Conservation (phyloP, 2,888 invertebrate species). For the Rambutsinella grinnellia region DNA sequence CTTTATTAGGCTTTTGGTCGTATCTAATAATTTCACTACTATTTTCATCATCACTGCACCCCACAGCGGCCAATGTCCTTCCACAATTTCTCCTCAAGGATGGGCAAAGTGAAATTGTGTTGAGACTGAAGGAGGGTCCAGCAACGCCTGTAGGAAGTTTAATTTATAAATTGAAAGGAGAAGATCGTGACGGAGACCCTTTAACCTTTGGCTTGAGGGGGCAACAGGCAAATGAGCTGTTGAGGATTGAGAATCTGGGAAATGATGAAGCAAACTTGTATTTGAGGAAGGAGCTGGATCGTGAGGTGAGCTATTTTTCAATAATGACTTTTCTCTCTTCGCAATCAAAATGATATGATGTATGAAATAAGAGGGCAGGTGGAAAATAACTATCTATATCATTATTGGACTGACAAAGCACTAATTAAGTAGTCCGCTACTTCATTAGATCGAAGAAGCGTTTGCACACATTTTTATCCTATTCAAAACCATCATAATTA, state of each 20-base stretch:
- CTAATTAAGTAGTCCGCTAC: slow-evolving; percentile 27
- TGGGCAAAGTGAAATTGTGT: slow-evolving; percentile 91
- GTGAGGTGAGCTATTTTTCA: slow-evolving; percentile 77
- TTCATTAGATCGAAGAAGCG: too few relatives aligned
- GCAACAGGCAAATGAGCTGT: slow-evolving; percentile 81
- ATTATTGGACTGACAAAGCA: slow-evolving; percentile 4
- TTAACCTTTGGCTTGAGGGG: slow-evolving; percentile 86
- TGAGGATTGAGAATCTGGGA: slow-evolving; percentile 85
- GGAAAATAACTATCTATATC: slow-evolving; percentile 25
- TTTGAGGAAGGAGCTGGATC: slow-evolving; percentile 88
- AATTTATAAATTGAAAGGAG: slow-evolving; percentile 85
- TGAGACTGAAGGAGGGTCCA: slow-evolving; percentile 88
- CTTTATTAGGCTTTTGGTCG: background rate
- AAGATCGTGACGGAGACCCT: slow-evolving; percentile 88
- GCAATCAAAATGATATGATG: background rate
- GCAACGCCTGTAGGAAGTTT: slow-evolving; percentile 86
- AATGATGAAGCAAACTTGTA: slow-evolving; percentile 88
- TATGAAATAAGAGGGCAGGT: slow-evolving; percentile 30
- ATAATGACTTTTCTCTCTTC: background rate
- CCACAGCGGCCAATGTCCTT: slow-evolving; percentile 77
- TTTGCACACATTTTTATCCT: background rate
- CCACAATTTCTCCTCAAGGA: slow-evolving; percentile 86
- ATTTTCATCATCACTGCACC: background rate
- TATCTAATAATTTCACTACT: background rate
- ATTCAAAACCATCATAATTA: too few relatives aligned